phyloP scores from a whole-genome alignment of 2,888 invertebrate species.

The Sinohyriopsis cumingii region DNA sequence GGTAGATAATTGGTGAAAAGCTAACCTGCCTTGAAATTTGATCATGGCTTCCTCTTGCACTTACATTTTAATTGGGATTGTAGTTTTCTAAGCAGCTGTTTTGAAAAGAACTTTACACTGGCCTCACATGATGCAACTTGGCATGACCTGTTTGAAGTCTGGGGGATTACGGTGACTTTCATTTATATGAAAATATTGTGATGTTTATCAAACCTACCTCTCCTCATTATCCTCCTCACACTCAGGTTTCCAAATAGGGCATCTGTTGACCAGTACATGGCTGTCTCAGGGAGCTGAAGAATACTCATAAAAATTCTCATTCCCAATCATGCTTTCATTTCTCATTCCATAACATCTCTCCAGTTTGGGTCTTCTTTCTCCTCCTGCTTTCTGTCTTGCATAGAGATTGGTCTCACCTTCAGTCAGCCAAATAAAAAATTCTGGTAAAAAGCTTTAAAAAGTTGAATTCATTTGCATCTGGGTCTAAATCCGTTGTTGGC shows the following conservation, averaged over 20 bases:
- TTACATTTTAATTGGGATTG: constrained; percentile 5
- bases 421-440: too few relatives aligned
- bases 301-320: too few relatives aligned
- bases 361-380: too few relatives aligned
- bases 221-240: too few relatives aligned
- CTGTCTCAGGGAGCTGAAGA: constrained; percentile 5
- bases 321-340: too few relatives aligned
- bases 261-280: constrained; percentile 3
- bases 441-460: too few relatives aligned
- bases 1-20: constrained; percentile 22
- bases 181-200: constrained; percentile 11
- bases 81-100: constrained; percentile 1
- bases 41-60: constrained; percentile 15
- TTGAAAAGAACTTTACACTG: background rate
- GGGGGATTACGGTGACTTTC: background rate
- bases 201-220: constrained; percentile 13
- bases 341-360: too few relatives aligned
- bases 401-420: too few relatives aligned
- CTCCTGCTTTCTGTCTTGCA: too few relatives aligned
- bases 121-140: constrained; percentile 4
- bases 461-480: too few relatives aligned
- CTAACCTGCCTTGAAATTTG: constrained; percentile 11
- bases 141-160: constrained; percentile 1
- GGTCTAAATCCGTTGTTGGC: too few relatives aligned
- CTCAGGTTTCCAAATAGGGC: background rate